Base-by-base conservation (phyloP, 2,888 invertebrate species). In the Yponomeuta plumbellus region DNA sequence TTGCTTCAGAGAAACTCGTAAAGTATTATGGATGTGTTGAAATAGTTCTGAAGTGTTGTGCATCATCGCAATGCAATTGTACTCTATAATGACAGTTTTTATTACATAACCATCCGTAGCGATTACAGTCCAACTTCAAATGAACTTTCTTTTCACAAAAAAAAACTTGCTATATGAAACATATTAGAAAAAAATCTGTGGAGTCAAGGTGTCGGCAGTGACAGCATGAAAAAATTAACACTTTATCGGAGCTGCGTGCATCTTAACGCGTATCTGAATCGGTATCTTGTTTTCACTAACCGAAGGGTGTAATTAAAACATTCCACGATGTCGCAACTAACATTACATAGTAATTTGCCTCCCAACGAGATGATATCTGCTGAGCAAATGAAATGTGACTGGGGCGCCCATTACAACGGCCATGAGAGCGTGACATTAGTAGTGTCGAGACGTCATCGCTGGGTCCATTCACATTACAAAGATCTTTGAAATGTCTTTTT, bases 341-440 rank as follows among this genome's bases (percentile, higher is more conserved):
- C 72, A 75, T 77, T 80, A 80, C 75, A 73, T 76, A 74, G 75
- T 80, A 86, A 85, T 84, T 81, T 83, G 71, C 70, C 75, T 74
- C 75, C 75, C 73, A 63, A 61, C 65, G 66, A 70, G 79, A 78
- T 78, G 75, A 74, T 81, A 83, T 81, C 80, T 76, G 68, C 69
- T 69, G 74, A 76, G 74, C 77, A 81, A 85, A 85, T 84, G 80
- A 83, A 81, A 83, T 83, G 79, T 79, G 78, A 82, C 79, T 81
- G 80, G 82, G 11, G 56, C 20, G 77, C 75, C 75, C 78, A 83
- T 84, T 80, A 84, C 73, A 74, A 77, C 74, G 76, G 72, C 71
- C 79, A 78, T 71, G 82, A 82, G 81, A 85, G 80, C 84, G 84
- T 83, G 70, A 75, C 76, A 74, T 71, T 21, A 62, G 61, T 26